Percentiles rank a stretch among this genome's conserved stretches.
These are phyloP conservation scores for Archips xylosteana DNA, from an alignment of 2,888 invertebrate genomes.

Conservation along the genomic window DNA sequence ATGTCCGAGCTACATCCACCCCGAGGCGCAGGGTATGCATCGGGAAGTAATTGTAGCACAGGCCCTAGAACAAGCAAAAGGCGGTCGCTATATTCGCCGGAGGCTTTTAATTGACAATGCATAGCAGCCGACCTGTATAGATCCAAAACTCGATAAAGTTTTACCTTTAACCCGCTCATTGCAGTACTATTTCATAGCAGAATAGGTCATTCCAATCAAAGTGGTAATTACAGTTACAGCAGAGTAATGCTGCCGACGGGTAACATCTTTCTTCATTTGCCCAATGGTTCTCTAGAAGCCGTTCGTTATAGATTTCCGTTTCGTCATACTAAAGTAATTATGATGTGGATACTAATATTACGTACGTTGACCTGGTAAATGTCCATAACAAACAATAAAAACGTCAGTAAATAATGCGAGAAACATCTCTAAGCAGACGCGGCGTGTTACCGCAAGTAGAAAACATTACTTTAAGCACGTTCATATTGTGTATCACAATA, in stretches of 20 bases:
- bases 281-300: background rate
- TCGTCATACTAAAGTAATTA: background rate
- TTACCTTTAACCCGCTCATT: slow-evolving; percentile 73
- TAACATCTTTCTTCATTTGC: background rate
- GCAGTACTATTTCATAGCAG: background rate
- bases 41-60: slow-evolving; percentile 76
- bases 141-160: slow-evolving; percentile 64
- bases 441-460: background rate
- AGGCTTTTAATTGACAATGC: slow-evolving; percentile 81
- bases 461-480: slow-evolving; percentile 1
- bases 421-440: background rate
- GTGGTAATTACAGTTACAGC: background rate
- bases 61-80: slow-evolving; percentile 78
- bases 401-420: background rate
- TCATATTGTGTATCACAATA: slow-evolving; percentile 2
- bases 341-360: background rate
- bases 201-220: background rate
- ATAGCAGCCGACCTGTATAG: slow-evolving; percentile 68
- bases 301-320: background rate
- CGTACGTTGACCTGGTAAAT: background rate
- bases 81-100: slow-evolving; percentile 74
- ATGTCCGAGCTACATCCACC: slow-evolving; percentile 75
- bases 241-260: background rate
- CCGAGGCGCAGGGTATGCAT: slow-evolving; percentile 75
- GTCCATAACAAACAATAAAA: background rate